Conservation (phyloP, 2,888 invertebrate genomes). For the Ariolimax columbianus region DNA sequence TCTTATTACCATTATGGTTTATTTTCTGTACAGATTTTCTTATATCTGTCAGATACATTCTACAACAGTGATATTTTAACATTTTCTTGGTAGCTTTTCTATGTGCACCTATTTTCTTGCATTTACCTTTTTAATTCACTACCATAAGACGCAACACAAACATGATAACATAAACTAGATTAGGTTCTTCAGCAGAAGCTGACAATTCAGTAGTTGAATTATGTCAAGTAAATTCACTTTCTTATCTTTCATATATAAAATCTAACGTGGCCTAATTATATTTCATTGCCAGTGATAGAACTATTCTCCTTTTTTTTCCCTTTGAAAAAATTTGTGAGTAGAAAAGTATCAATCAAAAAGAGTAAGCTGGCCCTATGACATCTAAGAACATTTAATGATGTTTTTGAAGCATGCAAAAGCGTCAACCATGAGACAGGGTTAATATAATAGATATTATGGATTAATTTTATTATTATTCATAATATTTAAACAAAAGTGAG, state of each 20-base stretch:
- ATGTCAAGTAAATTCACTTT: not conserved
- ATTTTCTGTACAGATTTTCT: not conserved
- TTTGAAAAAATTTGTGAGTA: not conserved
- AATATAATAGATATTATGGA: constrained; percentile 38
- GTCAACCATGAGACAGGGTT: constrained; percentile 51
- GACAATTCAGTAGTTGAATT: too few relatives aligned
- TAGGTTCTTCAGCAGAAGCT: not conserved
- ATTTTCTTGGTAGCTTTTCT: not conserved
- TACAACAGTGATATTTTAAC: not conserved
- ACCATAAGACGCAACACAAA: not conserved
- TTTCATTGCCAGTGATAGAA: not conserved
- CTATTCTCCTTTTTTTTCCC: not conserved
- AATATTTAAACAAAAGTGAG: constrained; percentile 29
- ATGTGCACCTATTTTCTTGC: not conserved
- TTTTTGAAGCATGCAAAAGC: constrained; percentile 51
- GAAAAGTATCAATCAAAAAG: constrained; percentile 34
- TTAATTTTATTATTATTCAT: constrained; percentile 38
- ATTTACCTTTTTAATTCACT: not conserved
- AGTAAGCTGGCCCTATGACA: constrained; percentile 51
- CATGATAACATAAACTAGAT: not conserved
- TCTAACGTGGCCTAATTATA: not conserved
- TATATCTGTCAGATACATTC: not conserved
- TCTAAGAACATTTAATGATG: constrained; percentile 49
- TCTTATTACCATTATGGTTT: not conserved
- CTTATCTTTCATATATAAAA: not conserved